Percentiles rank a stretch among this genome's conserved stretches.
Conservation (phyloP, 2,888 invertebrate species). For the Melanotus villosus region DNA sequence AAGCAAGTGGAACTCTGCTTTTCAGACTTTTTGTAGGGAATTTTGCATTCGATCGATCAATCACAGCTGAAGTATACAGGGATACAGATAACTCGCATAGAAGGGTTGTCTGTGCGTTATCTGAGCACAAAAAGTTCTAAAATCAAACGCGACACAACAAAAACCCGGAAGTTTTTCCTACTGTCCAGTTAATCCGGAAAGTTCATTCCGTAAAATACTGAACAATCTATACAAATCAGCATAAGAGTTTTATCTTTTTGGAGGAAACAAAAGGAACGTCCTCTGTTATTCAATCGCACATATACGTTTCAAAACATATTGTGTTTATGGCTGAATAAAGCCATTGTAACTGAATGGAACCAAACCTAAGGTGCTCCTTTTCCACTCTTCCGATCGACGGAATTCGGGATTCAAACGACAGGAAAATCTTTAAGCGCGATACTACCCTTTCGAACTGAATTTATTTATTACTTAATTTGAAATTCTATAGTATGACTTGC, state of each 20-base stretch:
- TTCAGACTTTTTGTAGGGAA: conserved; percentile 3
- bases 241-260: conserved; percentile 28
- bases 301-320: conserved; percentile 6
- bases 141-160: conserved; percentile 30
- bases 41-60: conserved; percentile 31
- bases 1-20: conserved; percentile 2
- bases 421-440: conserved; percentile 2
- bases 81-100: conserved; percentile 27
- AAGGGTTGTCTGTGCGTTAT: conserved; percentile 27
- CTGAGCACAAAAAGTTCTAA: conserved; percentile 26
- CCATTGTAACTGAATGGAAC: conserved; percentile 9
- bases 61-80: conserved; percentile 21
- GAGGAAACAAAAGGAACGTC: background rate
- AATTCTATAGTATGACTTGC: conserved; percentile 3
- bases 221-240: conserved; percentile 30
- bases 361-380: conserved; percentile 5
- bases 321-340: conserved; percentile 10
- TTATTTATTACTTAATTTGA: conserved; percentile 19
- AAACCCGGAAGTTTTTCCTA: conserved; percentile 20
- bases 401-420: conserved; percentile 13
- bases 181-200: conserved; percentile 31
- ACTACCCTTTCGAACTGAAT: conserved; percentile 10
- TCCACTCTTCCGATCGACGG: background rate
- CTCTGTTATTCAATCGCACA: background rate
- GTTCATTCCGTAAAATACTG: conserved; percentile 20